A percentile compares a stretch with the other conserved stretches of the same genome.
Evolutionary conservation across 2,888 invertebrate species (phyloP).

Genomic region (Calameuta pallipes): DNA sequence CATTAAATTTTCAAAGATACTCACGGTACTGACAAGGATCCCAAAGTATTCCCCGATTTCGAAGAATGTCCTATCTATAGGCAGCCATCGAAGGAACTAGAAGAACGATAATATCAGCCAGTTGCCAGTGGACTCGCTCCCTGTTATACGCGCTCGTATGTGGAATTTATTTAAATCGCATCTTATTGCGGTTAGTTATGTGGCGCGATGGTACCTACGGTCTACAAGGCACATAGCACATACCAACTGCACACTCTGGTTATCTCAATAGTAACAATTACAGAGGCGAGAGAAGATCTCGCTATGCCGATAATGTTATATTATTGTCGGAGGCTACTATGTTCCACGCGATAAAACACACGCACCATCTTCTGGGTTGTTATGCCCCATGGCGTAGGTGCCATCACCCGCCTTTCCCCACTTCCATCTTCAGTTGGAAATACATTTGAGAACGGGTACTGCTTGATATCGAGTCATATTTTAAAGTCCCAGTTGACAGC

Average conservation of each 20-base stretch:
- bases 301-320: conserved; percentile 39
- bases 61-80: conserved; percentile 22
- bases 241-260: conserved; percentile 20
- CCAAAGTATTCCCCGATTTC: background rate
- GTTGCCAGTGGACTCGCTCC: conserved; percentile 29
- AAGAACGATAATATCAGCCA: conserved; percentile 21
- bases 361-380: background rate
- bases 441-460: background rate
- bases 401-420: background rate
- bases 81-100: conserved; percentile 28
- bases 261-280: conserved; percentile 49
- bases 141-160: conserved; percentile 40
- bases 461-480: background rate
- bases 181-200: conserved; percentile 45
- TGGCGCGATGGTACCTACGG: conserved; percentile 22
- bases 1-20: background rate
- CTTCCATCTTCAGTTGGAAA: background rate
- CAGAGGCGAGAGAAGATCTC: conserved; percentile 34
- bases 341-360: conserved; percentile 28
- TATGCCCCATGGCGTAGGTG: conserved; percentile 18
- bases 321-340: conserved; percentile 17
- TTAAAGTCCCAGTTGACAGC: background rate
- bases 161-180: conserved; percentile 47
- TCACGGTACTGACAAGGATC: background rate
- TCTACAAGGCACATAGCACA: background rate